These are phyloP conservation scores for Chelidonichthys spinosus DNA, from an alignment of 2,797 vertebrate species.

Conservation along the genomic window DNA sequence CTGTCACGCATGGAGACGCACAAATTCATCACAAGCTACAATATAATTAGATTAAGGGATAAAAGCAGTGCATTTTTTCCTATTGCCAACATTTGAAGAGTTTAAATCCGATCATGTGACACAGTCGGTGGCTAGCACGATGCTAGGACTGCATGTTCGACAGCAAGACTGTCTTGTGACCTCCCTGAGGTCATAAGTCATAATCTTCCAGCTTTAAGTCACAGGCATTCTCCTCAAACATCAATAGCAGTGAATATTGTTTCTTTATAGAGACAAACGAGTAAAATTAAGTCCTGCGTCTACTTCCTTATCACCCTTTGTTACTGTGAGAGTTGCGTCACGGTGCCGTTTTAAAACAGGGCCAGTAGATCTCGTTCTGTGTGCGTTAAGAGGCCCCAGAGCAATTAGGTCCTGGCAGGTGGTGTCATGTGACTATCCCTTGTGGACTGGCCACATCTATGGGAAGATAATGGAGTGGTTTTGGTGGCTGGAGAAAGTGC, in stretches of 20 bases:
- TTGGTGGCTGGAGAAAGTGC: constrained; percentile 83
- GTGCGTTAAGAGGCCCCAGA: constrained; percentile 63
- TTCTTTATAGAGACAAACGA: not conserved
- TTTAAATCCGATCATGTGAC: constrained; percentile 32
- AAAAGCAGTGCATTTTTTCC: not conserved
- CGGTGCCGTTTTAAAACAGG: constrained; percentile 36
- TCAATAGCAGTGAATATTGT: not conserved
- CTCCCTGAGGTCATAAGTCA: not conserved
- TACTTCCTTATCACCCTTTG: constrained; percentile 8
- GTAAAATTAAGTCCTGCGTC: not conserved
- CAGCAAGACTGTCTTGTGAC: constrained; percentile 2
- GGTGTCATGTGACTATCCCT: constrained; percentile 83
- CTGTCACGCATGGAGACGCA: constrained; percentile 32
- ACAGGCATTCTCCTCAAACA: not conserved
- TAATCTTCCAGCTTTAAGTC: not conserved
- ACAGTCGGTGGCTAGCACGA: not conserved
- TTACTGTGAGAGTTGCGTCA: constrained; percentile 18
- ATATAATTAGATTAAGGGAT: constrained; percentile 1
- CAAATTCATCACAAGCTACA: constrained; percentile 36
- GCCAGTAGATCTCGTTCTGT: constrained; percentile 62
- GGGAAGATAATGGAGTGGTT: constrained; percentile 81
- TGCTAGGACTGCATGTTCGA: constrained; percentile 4
- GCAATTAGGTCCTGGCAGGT: constrained; percentile 72
- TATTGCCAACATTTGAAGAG: not conserved
- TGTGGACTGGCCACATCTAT: constrained; percentile 73